Evolutionary conservation across 2,113 vertebrate species (phyloP), one percentile per base, ranked within the genome.

Genomic region (Aptenodytes forsteri): DNA sequence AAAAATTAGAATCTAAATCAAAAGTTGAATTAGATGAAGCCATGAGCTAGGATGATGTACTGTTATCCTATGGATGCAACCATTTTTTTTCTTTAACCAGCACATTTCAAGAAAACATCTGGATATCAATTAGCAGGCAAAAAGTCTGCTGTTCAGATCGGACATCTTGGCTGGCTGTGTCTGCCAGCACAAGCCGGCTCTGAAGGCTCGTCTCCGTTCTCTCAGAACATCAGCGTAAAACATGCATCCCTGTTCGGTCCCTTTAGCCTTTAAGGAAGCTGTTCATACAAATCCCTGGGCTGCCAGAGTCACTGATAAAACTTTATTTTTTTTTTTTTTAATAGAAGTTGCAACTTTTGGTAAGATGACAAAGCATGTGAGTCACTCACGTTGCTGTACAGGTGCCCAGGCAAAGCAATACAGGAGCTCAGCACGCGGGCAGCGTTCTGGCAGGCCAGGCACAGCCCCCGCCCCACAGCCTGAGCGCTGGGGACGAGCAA

Each of bases 181-280:
- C 36, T 77, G 54, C 34, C 59, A 29, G n/a, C 65, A 25, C 32
- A 66, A 83, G 14, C 17, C 69, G 20, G 32, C 30, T 75, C 18
- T 65, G 70, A 66, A 85, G 44, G 27, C 7, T 67, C 16, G 2
- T 19, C 46, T 50, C 75, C 47, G 21, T 18, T 59, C 52, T 29
- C 34, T 38, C 69, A 56, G 49, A 79, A 54, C 22, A 71, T 10
- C 30, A 38, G 23, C 3, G 40, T 30, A 46, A 69, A 69, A 34
- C 23, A 49, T 0, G 1, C 49, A 29, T 2, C 23, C 29, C 44
- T 40, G 4, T 34, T 55, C 4, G 3, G n/a, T 46, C 67, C 52
- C 30, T 64, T 56, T 19, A 65, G n/a, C 58, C 40, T 64, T 69
- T 29, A 72, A 58, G 30, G n/a, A 40, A 77, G 55, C 34, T 67